Evolutionary conservation across 2,113 vertebrate species (phyloP).

Genomic region (Pundamilia nyererei): DNA sequence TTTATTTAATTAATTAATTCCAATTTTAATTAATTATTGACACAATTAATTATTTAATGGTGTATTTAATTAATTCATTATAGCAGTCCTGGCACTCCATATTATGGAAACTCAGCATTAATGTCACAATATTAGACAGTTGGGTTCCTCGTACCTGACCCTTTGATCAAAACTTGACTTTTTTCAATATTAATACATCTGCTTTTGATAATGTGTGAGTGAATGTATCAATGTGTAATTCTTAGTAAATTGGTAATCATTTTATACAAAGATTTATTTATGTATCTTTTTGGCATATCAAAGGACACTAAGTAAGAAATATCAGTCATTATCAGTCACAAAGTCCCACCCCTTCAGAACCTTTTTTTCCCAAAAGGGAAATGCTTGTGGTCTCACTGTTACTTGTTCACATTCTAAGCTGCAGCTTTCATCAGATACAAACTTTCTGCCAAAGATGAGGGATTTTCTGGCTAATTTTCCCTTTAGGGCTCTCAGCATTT

Average conservation of each 20-base stretch:
- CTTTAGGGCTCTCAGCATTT: background rate
- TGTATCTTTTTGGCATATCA: background rate
- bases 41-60: no score
- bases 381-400: accelerated
- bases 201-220: background rate
- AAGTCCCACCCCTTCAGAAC: background rate
- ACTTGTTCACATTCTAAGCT: background rate
- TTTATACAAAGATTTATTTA: background rate
- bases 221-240: background rate
- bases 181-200: background rate
- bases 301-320: background rate
- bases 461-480: background rate
- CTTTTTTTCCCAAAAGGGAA: accelerated
- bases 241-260: accelerated
- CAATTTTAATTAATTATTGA: no score
- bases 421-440: background rate
- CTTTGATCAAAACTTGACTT: accelerated
- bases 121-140: background rate
- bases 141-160: background rate
- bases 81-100: no score
- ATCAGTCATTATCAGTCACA: background rate
- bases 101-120: background rate
- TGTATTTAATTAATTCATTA: no score
- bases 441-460: background rate
- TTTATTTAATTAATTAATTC: no score